Percentiles rank a stretch among this genome's conserved stretches.
These are phyloP conservation scores for Girardinus metallicus DNA, from an alignment of 2,797 vertebrate genomes.

Conservation along the genomic window DNA sequence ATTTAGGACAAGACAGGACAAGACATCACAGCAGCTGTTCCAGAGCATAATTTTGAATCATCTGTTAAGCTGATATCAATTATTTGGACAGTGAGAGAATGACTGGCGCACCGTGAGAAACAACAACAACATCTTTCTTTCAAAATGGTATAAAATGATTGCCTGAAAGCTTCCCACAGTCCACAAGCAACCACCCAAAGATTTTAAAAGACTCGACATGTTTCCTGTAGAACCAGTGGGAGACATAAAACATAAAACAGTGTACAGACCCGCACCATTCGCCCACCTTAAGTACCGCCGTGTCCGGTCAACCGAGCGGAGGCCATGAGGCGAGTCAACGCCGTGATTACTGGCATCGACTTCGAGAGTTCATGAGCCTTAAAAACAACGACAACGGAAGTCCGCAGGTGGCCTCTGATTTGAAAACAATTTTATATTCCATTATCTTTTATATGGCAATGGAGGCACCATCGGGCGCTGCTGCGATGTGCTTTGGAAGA, in stretches of 20 bases:
- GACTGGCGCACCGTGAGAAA: background rate
- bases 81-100: background rate
- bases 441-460: constrained; percentile 69
- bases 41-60: background rate
- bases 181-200: constrained; percentile 23
- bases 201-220: constrained; percentile 49
- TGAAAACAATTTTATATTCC: constrained; percentile 75
- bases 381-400: constrained; percentile 65
- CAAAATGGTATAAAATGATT: background rate
- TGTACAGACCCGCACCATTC: constrained; percentile 27
- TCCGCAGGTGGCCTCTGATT: constrained; percentile 40
- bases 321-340: constrained; percentile 69
- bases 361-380: constrained; percentile 73
- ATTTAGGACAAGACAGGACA: too few relatives aligned
- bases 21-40: background rate
- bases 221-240: constrained; percentile 45
- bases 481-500: constrained; percentile 45
- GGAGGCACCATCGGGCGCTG: constrained; percentile 38
- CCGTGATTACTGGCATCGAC: constrained; percentile 42
- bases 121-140: background rate
- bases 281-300: constrained; percentile 37
- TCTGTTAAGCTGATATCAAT: background rate
- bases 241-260: constrained; percentile 54
- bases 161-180: constrained; percentile 13
- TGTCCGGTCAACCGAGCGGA: constrained; percentile 32